Evolutionary conservation across 2,797 vertebrate genomes (phyloP), one percentile per base, ranked within the genome.

Genomic region (Gallirallus australis): DNA sequence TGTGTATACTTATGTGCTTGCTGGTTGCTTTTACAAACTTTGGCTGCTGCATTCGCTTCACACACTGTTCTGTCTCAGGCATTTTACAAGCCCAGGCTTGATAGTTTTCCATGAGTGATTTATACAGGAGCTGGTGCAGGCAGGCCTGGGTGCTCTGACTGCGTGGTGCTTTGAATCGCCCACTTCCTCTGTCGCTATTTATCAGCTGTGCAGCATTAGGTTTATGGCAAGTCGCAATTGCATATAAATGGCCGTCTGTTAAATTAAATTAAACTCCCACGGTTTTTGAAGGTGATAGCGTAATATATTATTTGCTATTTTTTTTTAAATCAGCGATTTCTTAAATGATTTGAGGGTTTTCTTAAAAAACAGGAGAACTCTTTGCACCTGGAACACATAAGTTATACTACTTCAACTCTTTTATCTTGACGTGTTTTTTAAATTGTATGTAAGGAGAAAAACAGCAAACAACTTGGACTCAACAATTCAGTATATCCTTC

Each of bases 161-260:
- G 50, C 0, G 0, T 3, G 8, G 8, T n/a, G 14, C 50, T 90
- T 92, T n/a, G 63, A 27, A 66, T 35, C n/a, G 1, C 50, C n/a
- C 27, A 40, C 27, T 76, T 85, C 33, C 89, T 50, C 77, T 79
- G 19, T 47, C 0, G 1, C 48, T 70, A 12, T 53, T 91, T 76
- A 69, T 86, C 69, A 93, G 76, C 27, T 52, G 39, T 59, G 57
- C 18, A 69, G 30, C 39, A 20, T 56, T 57, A 79, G 21, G 52
- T 79, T 90, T 76, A 84, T 0, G 3, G 61, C 37, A 90, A 50
- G 70, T 37, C 83, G 56, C 61, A 78, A 63, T 35, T 31, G 39
- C 54, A 42, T 45, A 63, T 13, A 86, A 92, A 69, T 28, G 27
- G 19, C 35, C 57, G 30, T 5, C 24, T 85, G 31, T 68, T 79